phyloP scores from a whole-genome alignment of 2,797 vertebrate species.

The Thunnus albacares region DNA sequence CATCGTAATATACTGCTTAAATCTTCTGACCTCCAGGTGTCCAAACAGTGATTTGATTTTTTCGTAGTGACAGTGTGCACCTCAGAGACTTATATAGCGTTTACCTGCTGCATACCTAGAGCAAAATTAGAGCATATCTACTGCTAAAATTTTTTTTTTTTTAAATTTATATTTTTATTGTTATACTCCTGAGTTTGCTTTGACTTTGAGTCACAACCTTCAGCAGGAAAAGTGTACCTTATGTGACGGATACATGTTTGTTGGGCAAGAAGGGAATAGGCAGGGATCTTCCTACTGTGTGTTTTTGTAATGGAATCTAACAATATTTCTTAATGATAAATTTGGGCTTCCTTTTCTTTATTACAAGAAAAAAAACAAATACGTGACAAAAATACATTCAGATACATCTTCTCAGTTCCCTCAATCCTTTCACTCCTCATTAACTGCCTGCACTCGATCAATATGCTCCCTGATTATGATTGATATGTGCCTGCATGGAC shows the following conservation, averaged over 20 bases:
- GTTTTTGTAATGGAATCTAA: background rate
- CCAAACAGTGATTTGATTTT: conserved; percentile 40
- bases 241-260: background rate
- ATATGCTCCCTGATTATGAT: conserved; percentile 43
- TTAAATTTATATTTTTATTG: background rate
- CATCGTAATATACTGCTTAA: conserved; percentile 51
- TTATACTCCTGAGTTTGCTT: conserved; percentile 39
- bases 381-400: conserved; percentile 19
- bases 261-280: background rate
- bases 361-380: conserved; percentile 11
- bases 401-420: conserved; percentile 18
- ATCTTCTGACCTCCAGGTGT: conserved; percentile 63
- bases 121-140: background rate
- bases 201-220: conserved; percentile 37
- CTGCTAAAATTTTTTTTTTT: background rate
- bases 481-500: conserved; percentile 38
- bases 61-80: conserved; percentile 28
- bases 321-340: conserved; percentile 3
- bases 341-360: conserved; percentile 13
- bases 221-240: background rate
- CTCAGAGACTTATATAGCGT: conserved; percentile 14
- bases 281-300: background rate
- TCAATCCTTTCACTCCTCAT: conserved; percentile 51
- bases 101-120: conserved; percentile 37
- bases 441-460: conserved; percentile 48